Base-by-base conservation (phyloP, 2,888 invertebrate genomes). In the Drosophila lutescens region DNA sequence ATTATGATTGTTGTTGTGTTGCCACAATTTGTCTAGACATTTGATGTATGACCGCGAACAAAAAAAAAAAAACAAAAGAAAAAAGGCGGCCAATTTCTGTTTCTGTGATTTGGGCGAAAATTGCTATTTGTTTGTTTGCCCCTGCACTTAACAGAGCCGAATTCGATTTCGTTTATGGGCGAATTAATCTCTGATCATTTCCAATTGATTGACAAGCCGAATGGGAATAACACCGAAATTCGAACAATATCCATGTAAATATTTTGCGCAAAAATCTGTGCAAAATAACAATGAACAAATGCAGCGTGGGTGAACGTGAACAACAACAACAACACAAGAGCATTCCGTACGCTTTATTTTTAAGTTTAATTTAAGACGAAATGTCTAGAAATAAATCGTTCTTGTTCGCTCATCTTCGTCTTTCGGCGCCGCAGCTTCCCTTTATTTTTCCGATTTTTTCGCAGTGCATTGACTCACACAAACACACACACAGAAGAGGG, bases 1-100 rank as follows among this genome's bases (percentile, higher is more conserved):
- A 12, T 30, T 20, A 20, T n/a, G n/a, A 36, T 10, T 17, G 4
- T 43, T 43, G 17, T 17, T 41, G 40, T 60, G 50, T 40, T 62
- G 62, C 62, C 62, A 65, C 77, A 62, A 79, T 74, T 76, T 77
- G 88, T 85, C 88, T 82, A 85, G 79, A 87, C 88, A 51, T 44
- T 78, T 80, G 78, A 81, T 86, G 85, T 76, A 81, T 84, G 66
- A 38, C 60, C 68, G 62, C 66, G 57, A 65, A 72, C 15, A 43
- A 20, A 0, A 5, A 20, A 12, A 20, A 12, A 17, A 10, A 41
- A 5, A 0, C 15, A 15, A 40, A 40, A 40, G 53, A 32, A 53
- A 51, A 54, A 70, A 49, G 36, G 30, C 44, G 32, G 54, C 51
- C 51, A 66, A 69, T 59, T 68, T 58, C 23, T 23, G 43, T 30